phyloP scores from a whole-genome alignment of 2,888 invertebrate species.

The Linnaemya tessellans region DNA sequence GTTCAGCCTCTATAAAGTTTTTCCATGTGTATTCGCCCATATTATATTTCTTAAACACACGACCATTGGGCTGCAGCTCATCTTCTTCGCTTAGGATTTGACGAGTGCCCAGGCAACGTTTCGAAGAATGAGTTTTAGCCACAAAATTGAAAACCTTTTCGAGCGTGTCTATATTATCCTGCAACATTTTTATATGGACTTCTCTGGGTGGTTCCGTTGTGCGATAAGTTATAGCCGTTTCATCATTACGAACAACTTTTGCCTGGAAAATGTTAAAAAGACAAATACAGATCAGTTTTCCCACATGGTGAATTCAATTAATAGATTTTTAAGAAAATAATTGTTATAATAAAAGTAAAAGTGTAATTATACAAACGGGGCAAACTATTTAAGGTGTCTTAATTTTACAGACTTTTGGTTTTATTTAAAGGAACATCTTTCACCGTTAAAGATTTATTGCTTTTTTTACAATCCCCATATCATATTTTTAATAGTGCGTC shows the following conservation, averaged over 20 bases:
- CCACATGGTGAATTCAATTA: not conserved
- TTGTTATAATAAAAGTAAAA: conserved; percentile 32
- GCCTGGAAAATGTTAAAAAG: conserved; percentile 85
- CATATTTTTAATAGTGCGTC: conserved; percentile 35
- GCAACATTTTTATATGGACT: conserved; percentile 89
- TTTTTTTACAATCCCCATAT: conserved; percentile 20
- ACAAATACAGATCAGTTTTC: conserved; percentile 4
- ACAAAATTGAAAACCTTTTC: conserved; percentile 93
- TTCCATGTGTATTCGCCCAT: conserved; percentile 97
- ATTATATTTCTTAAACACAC: conserved; percentile 97
- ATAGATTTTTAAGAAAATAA: conserved; percentile 2
- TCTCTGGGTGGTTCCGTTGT: conserved; percentile 88
- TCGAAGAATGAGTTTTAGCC: conserved; percentile 88
- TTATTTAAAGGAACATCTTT: conserved; percentile 41
- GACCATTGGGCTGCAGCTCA: conserved; percentile 96
- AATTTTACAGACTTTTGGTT: not conserved
- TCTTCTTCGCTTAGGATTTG: conserved; percentile 96
- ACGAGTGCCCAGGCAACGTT: conserved; percentile 93
- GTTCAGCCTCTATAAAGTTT: conserved; percentile 89
- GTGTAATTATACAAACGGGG: conserved; percentile 21
- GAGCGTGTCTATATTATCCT: conserved; percentile 91
- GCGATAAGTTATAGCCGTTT: conserved; percentile 88
- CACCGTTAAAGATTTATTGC: conserved; percentile 40
- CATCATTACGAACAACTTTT: conserved; percentile 87
- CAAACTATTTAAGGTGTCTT: conserved; percentile 59